Conservation (phyloP, 1,140 invertebrate species). For the Zelostemma sp. region DNA sequence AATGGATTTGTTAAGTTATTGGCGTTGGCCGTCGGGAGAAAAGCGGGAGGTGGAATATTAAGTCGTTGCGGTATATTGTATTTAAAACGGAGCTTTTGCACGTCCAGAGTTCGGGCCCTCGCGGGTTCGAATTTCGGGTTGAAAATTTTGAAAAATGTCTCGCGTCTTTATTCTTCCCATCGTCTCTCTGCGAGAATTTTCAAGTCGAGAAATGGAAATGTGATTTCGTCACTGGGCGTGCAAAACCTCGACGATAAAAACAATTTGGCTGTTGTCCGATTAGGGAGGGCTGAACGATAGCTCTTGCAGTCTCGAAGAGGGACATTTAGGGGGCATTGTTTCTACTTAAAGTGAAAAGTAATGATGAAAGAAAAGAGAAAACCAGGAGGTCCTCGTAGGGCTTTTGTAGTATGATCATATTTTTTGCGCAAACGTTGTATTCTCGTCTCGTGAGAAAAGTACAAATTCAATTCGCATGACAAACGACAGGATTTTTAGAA, state of each 20-base stretch:
- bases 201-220: too few relatives aligned
- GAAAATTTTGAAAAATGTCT: too few relatives aligned
- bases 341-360: slow-evolving; percentile 56
- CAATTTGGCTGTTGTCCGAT: slow-evolving; percentile 64
- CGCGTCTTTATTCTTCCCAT: too few relatives aligned
- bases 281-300: slow-evolving; percentile 66
- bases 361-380: not conserved
- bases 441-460: slow-evolving; percentile 63
- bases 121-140: too few relatives aligned
- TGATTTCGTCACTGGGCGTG: slow-evolving; percentile 16
- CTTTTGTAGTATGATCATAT: slow-evolving; percentile 59
- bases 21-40: slow-evolving; percentile 61
- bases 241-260: slow-evolving; percentile 46
- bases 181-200: too few relatives aligned
- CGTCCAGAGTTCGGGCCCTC: too few relatives aligned
- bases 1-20: slow-evolving; percentile 59
- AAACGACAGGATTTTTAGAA: slow-evolving; percentile 63
- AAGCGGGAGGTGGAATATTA: slow-evolving; percentile 57
- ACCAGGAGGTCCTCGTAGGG: slow-evolving; percentile 34
- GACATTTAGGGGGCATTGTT: slow-evolving; percentile 59
- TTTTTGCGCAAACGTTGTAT: slow-evolving; percentile 56
- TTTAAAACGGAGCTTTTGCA: not conserved
- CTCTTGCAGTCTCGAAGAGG: slow-evolving; percentile 57
- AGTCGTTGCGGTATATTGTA: slow-evolving; percentile 57
- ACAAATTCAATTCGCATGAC: slow-evolving; percentile 67